Evolutionary conservation across 1,140 invertebrate genomes (phyloP).

Genomic region (Pachyrhynchus sulphureomaculatus): DNA sequence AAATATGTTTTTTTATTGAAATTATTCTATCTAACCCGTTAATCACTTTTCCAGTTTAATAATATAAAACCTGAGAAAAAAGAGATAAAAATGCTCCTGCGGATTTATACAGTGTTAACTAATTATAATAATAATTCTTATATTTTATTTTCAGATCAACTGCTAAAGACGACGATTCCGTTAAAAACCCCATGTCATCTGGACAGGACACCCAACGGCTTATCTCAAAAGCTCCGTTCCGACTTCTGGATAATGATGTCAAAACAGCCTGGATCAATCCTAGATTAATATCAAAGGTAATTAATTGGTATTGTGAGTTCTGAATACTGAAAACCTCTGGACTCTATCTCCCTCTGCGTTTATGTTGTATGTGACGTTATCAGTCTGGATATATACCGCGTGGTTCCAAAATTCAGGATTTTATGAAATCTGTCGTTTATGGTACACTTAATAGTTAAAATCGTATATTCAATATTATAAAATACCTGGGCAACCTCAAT

Average conservation of each 20-base stretch:
- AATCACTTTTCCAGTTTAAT: too few relatives aligned
- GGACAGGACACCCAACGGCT: slow-evolving; percentile 41
- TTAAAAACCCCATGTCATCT: slow-evolving; percentile 21
- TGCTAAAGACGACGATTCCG: slow-evolving; percentile 36
- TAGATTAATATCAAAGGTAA: slow-evolving; percentile 60
- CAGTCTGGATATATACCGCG: neutral
- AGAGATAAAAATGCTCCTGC: too few relatives aligned
- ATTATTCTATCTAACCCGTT: too few relatives aligned
- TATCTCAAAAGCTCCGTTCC: slow-evolving; percentile 47
- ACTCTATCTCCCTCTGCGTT: neutral
- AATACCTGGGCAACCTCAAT: too few relatives aligned
- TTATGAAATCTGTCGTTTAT: too few relatives aligned
- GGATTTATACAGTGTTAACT: too few relatives aligned
- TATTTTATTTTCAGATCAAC: slow-evolving; percentile 33
- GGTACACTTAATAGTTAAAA: too few relatives aligned
- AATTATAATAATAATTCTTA: neutral
- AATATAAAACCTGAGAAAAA: too few relatives aligned
- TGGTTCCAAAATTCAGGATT: too few relatives aligned
- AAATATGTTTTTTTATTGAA: too few relatives aligned
- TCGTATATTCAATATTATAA: too few relatives aligned
- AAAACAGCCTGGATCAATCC: slow-evolving; percentile 63
- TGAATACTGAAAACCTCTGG: neutral
- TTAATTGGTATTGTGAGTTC: slow-evolving; percentile 23
- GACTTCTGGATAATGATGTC: slow-evolving; percentile 58
- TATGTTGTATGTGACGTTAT: neutral